Evolutionary conservation across 2,797 vertebrate genomes (phyloP).

Genomic region (Chanos chanos): DNA sequence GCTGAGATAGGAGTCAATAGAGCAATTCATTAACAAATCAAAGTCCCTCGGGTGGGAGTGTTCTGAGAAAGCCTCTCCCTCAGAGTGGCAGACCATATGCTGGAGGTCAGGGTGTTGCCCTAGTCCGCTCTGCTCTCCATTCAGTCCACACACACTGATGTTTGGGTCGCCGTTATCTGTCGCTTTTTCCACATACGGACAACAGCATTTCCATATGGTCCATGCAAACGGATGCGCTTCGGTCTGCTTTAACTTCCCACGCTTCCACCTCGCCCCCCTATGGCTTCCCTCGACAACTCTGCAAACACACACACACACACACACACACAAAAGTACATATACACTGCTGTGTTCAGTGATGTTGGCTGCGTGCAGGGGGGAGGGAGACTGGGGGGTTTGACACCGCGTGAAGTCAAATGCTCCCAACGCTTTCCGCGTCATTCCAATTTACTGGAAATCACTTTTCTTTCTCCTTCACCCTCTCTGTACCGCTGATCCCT

Average conservation of each 20-base stretch:
- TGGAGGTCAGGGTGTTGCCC: conserved; percentile 88
- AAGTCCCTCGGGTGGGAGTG: conserved; percentile 82
- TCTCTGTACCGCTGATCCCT: conserved; percentile 7
- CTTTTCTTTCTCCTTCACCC: conserved; percentile 57
- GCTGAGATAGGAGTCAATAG: conserved; percentile 96
- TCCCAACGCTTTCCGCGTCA: conserved; percentile 71
- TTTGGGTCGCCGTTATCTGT: conserved; percentile 93
- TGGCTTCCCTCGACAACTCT: not conserved
- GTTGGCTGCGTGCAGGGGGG: conserved; percentile 48
- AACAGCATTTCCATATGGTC: conserved; percentile 99
- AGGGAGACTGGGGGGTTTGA: conserved; percentile 53
- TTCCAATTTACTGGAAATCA: conserved; percentile 76
- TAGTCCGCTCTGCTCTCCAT: conserved; percentile 88
- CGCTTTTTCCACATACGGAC: conserved; percentile 88
- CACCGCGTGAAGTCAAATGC: conserved; percentile 59
- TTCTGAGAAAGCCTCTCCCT: conserved; percentile 85
- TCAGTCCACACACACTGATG: conserved; percentile 88
- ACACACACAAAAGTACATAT: conserved; percentile 7
- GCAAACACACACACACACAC: conserved; percentile 29
- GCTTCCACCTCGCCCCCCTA: conserved; percentile 56
- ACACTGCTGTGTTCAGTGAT: conserved; percentile 63
- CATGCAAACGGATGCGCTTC: conserved; percentile 87
- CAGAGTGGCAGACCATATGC: conserved; percentile 94
- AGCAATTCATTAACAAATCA: conserved; percentile 99
- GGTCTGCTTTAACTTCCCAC: conserved; percentile 88